Percentiles rank a stretch among this genome's conserved stretches.
Evolutionary conservation across 2,888 invertebrate species (phyloP).

Genomic region (Minunthozetes semirufus): DNA sequence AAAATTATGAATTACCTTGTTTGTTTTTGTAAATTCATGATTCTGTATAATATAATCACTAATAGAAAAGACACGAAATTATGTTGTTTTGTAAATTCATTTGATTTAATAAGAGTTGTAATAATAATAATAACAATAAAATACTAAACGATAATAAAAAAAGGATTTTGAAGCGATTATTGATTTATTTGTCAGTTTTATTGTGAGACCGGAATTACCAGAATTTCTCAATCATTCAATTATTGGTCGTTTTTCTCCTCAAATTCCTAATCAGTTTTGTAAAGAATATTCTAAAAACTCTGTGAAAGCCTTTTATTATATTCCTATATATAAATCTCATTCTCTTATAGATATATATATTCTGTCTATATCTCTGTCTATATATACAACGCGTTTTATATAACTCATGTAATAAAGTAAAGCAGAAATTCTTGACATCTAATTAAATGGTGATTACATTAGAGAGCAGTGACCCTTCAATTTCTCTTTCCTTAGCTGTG

Average conservation of each 20-base stretch:
- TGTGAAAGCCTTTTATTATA: too few relatives aligned
- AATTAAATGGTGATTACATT: slow-evolving; percentile 51
- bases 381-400: too few relatives aligned
- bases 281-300: too few relatives aligned
- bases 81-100: neutral
- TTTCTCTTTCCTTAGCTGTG: slow-evolving; percentile 54
- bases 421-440: slow-evolving; percentile 5
- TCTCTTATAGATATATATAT: too few relatives aligned
- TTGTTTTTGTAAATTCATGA: neutral
- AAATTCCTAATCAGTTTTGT: too few relatives aligned
- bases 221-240: too few relatives aligned
- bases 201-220: neutral
- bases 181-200: neutral
- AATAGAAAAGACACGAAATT: neutral
- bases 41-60: neutral
- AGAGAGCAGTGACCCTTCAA: slow-evolving; percentile 62
- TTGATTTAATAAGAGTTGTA: neutral
- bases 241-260: too few relatives aligned
- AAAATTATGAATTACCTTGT: neutral
- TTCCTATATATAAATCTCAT: too few relatives aligned
- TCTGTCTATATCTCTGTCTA: too few relatives aligned
- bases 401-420: neutral
- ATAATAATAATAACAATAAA: too few relatives aligned
- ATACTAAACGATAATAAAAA: neutral
- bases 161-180: neutral